A percentile compares a stretch with the other conserved stretches of the same genome.
These are phyloP conservation scores for Psammodynastes pulverulentus DNA, from an alignment of 2,113 vertebrate species.

Conservation along the genomic window DNA sequence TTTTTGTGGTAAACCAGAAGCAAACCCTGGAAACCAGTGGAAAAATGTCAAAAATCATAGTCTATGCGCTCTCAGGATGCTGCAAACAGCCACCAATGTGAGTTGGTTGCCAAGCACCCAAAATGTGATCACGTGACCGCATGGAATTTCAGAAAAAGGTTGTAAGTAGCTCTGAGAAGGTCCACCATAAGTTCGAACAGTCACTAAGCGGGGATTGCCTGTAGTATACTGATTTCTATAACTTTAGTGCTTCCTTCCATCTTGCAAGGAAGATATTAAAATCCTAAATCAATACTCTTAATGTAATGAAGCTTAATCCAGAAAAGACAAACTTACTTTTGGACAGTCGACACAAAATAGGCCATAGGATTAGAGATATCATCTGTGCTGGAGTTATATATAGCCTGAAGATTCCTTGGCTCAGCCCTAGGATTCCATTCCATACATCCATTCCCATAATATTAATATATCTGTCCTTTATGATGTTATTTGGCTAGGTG, in stretches of 20 bases:
- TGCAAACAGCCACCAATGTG: background rate
- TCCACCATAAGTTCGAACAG: background rate
- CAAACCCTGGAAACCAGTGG: background rate
- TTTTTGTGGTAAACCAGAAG: background rate
- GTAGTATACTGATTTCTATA: background rate
- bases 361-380: background rate
- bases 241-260: background rate
- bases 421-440: background rate
- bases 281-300: background rate
- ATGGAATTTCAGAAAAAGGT: background rate
- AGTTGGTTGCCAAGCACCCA: background rate
- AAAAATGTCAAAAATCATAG: background rate
- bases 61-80: background rate
- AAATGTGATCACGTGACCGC: background rate
- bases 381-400: background rate
- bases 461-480: background rate
- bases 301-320: background rate
- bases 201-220: background rate
- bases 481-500: background rate
- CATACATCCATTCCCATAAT: background rate
- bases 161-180: background rate
- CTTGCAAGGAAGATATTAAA: background rate
- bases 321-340: background rate
- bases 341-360: background rate
- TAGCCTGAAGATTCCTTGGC: background rate